Percentiles rank a stretch among this genome's conserved stretches.
Conservation (phyloP, 2,113 vertebrate species). For the Isichthys henryi region DNA sequence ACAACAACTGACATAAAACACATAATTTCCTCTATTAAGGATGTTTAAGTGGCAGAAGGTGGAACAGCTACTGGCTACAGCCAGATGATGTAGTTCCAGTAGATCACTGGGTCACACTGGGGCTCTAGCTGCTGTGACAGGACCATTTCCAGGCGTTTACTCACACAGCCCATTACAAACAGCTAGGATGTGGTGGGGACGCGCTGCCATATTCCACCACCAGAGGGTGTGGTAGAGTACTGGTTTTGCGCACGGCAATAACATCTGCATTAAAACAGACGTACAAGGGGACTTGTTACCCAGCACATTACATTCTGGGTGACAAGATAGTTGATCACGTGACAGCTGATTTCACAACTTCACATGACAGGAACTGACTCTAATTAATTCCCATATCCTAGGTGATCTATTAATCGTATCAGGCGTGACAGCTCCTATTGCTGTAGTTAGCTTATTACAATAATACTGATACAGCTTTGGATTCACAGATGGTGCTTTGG, state of each 20-base stretch:
- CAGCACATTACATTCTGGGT: not conserved
- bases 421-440: not conserved
- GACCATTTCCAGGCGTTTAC: not conserved
- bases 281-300: not conserved
- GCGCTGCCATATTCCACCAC: not conserved
- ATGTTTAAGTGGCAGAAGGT: not conserved
- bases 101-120: not conserved
- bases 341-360: not conserved
- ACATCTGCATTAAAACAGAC: not conserved
- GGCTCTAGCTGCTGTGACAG: not conserved
- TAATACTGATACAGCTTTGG: not conserved
- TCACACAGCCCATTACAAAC: not conserved
- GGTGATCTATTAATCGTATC: not conserved
- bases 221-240: not conserved
- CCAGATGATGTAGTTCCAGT: not conserved
- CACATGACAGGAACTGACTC: not conserved
- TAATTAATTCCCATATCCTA: not conserved
- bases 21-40: not conserved
- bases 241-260: conserved; percentile 7
- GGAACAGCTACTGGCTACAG: not conserved
- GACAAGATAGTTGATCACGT: not conserved
- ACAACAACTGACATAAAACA: no score
- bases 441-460: not conserved
- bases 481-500: not conserved
- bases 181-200: not conserved